Evolutionary conservation across 2,797 vertebrate species (phyloP), one percentile per base, ranked within the genome.

Genomic region (Argya squamiceps): DNA sequence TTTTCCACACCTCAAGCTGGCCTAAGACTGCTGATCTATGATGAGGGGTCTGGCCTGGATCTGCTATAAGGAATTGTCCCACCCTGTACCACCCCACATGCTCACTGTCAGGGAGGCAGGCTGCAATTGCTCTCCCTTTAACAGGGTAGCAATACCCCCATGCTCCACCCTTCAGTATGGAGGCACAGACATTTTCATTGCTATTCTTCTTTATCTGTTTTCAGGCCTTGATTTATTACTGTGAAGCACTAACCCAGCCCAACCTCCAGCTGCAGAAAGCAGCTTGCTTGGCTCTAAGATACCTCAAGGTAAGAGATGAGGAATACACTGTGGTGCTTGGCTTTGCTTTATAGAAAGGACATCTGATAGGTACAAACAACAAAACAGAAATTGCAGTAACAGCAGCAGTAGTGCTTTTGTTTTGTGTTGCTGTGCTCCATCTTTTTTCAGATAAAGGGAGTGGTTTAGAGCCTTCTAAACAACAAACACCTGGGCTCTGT

Each of bases 201-300:
- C 13, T 29, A 3, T 47, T 77, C 39, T 62, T 89, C 63, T 93
- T 90, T 56, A 10, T 96, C 49, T 94, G 23, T 83, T 96, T 94
- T 80, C 97, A 99, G 99, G 99, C 99, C 44, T 97, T 99, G 96
- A 98, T 99, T 85, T 99, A 98, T 93, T 99, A 99, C 98, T 99
- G 98, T 76, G 99, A 99, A 97, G 98, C 98, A 17, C 98, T 99
- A 92, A 99, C 98, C 4, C 99, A 99, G 96, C 98, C 98, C 62
- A 98, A 98, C 83, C 98, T 98, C 68, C 98, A 98, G 93, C 98
- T 98, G 46, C 99, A 99, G 98, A 99, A 98, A 90, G 99, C 98
- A 9, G 99, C 99, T 34, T 99, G 99, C 87, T 96, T 99, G 65
- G 99, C 99, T 73, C 97, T 99, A 83, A 98, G 98, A 97, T 99